Evolutionary conservation across 2,888 invertebrate genomes (phyloP), one percentile per base, ranked within the genome.

Genomic region (Drosophila neotestacea): DNA sequence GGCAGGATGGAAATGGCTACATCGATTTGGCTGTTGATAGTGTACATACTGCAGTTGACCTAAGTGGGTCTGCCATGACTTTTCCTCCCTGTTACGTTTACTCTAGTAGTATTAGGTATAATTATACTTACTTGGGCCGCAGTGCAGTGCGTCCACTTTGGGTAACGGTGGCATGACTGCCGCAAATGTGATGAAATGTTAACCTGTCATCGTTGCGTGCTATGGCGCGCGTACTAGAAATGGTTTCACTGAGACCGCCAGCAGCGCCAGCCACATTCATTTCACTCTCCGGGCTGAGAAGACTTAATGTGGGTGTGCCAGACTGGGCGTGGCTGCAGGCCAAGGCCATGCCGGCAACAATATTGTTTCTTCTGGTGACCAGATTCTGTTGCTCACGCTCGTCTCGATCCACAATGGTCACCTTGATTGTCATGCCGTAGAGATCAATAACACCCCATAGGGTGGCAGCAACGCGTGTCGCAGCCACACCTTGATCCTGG

Each of bases 361-460:
- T 90, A 32, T 95, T 95, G 84, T 95, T 95, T 42, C 95, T 93
- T 54, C 95, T 92, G 0, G 95, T 95, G 55, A 95, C 94, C 83
- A 97, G 91, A 93, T 96, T 95, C 92, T 96, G 94, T 91, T 95
- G 95, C 92, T 97, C 95, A 70, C 96, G 93, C 89, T 96, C 96
- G 90, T 96, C 96, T 1, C 96, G 94, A 92, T 97, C 97, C 0
- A 97, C 96, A 77, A 97, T 97, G 0, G 97, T 96, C 4, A 97
- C 96, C 93, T 96, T 96, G 22, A 97, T 97, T 27, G 97, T 97
- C 97, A 98, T 97, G 30, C 98, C 98, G 89, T 98, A 98, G 2
- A 98, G 94, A 93, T 98, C 98, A 39, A 98, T 96, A 32, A 98
- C 98, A 5, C 98, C 98, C 98, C 98, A 98, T 4, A 98, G 95